Evolutionary conservation across 2,888 invertebrate species (phyloP).

Genomic region (Rotaria macrura): DNA sequence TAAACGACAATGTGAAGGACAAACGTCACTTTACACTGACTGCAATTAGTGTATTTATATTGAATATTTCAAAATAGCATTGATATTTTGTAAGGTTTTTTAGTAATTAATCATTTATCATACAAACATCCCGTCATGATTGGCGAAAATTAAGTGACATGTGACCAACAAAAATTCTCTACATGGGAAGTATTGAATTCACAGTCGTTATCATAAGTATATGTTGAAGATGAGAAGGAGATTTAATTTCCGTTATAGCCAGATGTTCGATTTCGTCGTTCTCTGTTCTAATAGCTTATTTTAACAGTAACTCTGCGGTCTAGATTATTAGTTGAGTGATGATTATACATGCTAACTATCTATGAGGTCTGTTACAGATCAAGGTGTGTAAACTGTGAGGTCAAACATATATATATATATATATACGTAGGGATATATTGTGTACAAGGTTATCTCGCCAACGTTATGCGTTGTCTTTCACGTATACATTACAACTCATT

Average conservation of each 20-base stretch:
- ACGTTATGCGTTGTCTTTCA: background rate
- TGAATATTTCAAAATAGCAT: background rate
- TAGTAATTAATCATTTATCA: background rate
- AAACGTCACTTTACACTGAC: background rate
- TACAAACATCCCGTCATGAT: background rate
- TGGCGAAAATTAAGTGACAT: background rate
- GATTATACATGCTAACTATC: background rate
- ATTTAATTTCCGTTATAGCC: conserved; percentile 3
- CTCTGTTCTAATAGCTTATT: background rate
- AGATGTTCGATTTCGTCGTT: background rate
- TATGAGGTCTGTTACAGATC: background rate
- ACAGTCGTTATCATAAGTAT: background rate
- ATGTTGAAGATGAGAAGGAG: background rate
- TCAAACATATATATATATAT: background rate
- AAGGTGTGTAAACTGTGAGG: background rate
- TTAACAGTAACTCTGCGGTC: background rate
- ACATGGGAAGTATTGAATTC: background rate
- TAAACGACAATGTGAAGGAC: background rate
- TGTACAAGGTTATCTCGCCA: background rate
- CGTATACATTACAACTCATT: background rate
- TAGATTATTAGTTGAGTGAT: background rate
- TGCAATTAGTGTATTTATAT: background rate
- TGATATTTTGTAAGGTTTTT: background rate
- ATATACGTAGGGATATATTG: background rate
- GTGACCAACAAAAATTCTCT: background rate